Evolutionary conservation across 2,797 vertebrate genomes (phyloP).

Genomic region (Perodicticus potto): DNA sequence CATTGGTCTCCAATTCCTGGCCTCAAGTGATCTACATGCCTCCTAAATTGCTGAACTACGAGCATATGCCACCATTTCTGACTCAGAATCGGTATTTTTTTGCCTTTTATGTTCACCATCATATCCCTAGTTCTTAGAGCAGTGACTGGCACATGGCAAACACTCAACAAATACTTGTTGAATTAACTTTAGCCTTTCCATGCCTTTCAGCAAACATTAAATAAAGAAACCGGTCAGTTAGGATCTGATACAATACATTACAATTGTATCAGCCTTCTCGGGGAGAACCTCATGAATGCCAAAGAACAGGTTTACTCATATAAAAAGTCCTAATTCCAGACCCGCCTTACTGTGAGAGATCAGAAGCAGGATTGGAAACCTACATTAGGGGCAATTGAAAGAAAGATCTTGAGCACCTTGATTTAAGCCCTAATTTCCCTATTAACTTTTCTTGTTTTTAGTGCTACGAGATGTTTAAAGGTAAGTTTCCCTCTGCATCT

Average conservation of each 20-base stretch:
- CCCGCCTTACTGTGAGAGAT: not conserved
- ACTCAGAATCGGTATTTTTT: not conserved
- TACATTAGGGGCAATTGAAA: not conserved
- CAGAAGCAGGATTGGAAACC: not conserved
- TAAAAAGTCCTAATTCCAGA: not conserved
- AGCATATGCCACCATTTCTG: too few species aligned
- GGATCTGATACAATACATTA: not conserved
- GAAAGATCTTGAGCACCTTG: not conserved
- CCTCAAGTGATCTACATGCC: too few species aligned
- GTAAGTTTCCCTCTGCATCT: not conserved
- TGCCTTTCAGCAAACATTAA: not conserved
- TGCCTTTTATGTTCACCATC: not conserved
- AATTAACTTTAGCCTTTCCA: conserved; percentile 3
- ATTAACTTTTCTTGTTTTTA: not conserved
- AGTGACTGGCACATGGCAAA: not conserved
- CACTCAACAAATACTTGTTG: not conserved
- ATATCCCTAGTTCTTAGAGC: not conserved
- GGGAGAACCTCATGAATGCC: conserved; percentile 31
- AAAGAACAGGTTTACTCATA: not conserved
- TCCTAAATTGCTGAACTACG: too few species aligned
- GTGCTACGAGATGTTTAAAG: not conserved
- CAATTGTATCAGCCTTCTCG: not conserved
- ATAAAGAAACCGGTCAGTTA: not conserved
- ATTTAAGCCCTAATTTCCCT: not conserved
- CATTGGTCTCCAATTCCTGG: too few species aligned